phyloP scores from a whole-genome alignment of 2,113 vertebrate genomes.

The Sterna hirundo region DNA sequence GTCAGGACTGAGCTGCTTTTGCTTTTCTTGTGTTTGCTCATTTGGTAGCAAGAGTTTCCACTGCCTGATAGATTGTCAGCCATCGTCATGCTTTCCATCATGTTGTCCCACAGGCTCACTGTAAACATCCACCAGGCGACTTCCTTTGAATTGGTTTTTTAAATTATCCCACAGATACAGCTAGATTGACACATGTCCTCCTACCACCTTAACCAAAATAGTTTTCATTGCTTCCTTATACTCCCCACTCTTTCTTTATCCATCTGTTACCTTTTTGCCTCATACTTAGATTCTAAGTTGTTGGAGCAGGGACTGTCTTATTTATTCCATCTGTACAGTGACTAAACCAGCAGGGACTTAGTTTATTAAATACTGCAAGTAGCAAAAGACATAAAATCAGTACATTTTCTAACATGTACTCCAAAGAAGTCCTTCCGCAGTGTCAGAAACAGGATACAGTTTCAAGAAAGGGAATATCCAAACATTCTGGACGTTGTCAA shows the following conservation, averaged over 20 bases:
- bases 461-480: not conserved
- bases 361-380: not conserved
- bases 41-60: constrained; percentile 14
- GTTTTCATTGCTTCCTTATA: constrained; percentile 20
- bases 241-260: constrained; percentile 40
- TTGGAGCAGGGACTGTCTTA: not conserved
- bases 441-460: not conserved
- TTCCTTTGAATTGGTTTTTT: constrained; percentile 11
- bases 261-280: constrained; percentile 48
- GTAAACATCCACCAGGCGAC: constrained; percentile 20
- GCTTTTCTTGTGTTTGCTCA: not conserved
- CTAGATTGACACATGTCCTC: constrained; percentile 58
- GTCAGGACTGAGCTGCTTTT: not conserved
- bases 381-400: not conserved
- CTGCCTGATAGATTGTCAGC: not conserved
- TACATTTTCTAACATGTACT: not conserved
- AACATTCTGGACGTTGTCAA: not conserved
- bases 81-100: not conserved
- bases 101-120: not conserved
- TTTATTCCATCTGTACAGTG: not conserved
- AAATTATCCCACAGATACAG: not conserved
- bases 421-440: not conserved
- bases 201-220: constrained; percentile 54
- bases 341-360: not conserved
- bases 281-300: not conserved